Evolutionary conservation across 1,140 invertebrate genomes (phyloP), one percentile per base, ranked within the genome.

Genomic region (Macrobrachium rosenbergii): DNA sequence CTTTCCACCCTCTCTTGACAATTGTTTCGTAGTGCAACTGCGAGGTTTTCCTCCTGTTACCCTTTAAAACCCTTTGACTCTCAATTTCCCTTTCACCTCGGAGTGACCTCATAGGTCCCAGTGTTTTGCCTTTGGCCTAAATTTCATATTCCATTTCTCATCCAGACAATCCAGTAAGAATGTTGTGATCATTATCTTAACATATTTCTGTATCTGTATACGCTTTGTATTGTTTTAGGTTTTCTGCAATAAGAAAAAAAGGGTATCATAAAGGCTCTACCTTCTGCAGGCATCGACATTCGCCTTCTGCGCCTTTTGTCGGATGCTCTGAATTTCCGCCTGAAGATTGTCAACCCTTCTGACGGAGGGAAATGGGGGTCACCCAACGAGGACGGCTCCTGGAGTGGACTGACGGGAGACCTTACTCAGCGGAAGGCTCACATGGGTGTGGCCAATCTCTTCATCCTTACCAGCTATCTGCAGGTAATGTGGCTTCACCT

Each of bases 401-500:
- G 90, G 89, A 87, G 88, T 28, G 90, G 90, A 6, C 83, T 90
- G 16, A 89, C 90, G 14, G 90, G 90, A 0, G 90, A 90, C 73
- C 60, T 90, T 43, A 86, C 86, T 5, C 72, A 86, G 28, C 60
- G 63, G 5, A 62, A 77, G 5, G 84, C 89, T 2, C 75, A 90
- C 62, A 83, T 90, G 76, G 90, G 89, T 19, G 83, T 90, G 28
- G 90, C 90, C 16, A 89, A 90, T 23, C 69, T 90, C 21, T 90
- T 90, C 84, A 87, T 90, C 58, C 89, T 86, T 43, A 85, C 87
- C 19, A 77, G 82, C 64, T 88, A 88, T 23, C 73, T 88, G n/a
- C 80, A 88, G 87, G 87, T 82, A 7, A 17, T 69, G 14, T 10
- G 3, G 14, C 0, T 52, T 45, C 8, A 58, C 11, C 37, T 19